Evolutionary conservation across 2,888 invertebrate genomes (phyloP), one percentile per base, ranked within the genome.

Genomic region (Aphelenchoides bicaudatus): DNA sequence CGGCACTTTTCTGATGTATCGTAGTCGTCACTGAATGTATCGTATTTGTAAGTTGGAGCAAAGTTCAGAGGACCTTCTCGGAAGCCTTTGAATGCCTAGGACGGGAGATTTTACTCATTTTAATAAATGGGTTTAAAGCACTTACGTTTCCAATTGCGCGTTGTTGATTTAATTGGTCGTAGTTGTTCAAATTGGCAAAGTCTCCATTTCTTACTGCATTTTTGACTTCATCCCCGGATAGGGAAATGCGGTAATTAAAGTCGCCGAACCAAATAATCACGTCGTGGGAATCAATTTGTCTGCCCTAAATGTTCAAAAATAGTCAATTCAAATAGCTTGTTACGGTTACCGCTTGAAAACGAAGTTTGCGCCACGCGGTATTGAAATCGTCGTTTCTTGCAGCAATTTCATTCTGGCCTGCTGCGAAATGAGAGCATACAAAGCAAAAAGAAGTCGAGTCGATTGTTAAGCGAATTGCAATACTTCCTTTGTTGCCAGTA

Each of bases 211-310:
- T 85, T 0, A 93, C 86, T 62, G 89, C 83, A 59, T 88, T 87
- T 77, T 91, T 90, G 62, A 93, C 88, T 59, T 77, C 73, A 6
- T 74, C 74, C 23, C 72, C 91, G 67, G 90, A 88, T 85, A 96
- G 86, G 80, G 96, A 93, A 58, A 98, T 87, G 58, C 98, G 86
- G 79, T 98, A 99, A 81, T 99, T 98, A 80, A 98, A 98, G 82
- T 98, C 98, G 0, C 98, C 98, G 80, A 94, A 91, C 96, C 96
- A 99, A 81, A 98, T 94, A 1, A 98, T 87, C 80, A 92, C 94
- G 82, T 99, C 98, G 79, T 98, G 96, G 1, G 91, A 89, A 80
- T 90, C 89, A 4, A 96, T 82, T 0, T 89, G 88, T 61, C 91
- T 85, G 8, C 91, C 91, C 84, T 85, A 72, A 54, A 80, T 55